phyloP scores from a whole-genome alignment of 2,113 vertebrate species.

The Gavia stellata region DNA sequence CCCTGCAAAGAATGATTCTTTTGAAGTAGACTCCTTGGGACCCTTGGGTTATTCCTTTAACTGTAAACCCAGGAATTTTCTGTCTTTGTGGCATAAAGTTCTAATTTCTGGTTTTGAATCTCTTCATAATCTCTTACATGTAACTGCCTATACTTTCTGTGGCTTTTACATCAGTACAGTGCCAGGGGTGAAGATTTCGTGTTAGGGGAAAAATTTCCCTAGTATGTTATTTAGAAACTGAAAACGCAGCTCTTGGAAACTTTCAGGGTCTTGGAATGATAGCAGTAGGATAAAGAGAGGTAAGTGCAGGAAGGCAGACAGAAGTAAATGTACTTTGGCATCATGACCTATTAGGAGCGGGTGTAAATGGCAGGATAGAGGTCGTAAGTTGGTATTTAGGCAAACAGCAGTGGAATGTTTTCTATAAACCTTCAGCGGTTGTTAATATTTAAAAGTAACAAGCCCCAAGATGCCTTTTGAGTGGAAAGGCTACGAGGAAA shows the following conservation, averaged over 20 bases:
- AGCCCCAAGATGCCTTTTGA: neutral
- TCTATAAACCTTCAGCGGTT: fast-evolving
- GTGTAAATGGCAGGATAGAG: neutral
- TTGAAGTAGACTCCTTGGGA: neutral
- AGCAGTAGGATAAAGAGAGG: neutral
- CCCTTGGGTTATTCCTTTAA: neutral
- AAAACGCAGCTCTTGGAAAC: neutral
- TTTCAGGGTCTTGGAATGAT: neutral
- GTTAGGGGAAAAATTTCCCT: neutral
- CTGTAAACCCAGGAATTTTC: neutral
- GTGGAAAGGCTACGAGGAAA: neutral
- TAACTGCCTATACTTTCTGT: neutral
- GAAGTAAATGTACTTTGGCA: neutral
- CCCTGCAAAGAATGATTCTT: neutral
- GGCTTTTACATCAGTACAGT: neutral
- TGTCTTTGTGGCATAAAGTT: neutral
- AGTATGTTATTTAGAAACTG: neutral
- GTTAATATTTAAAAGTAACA: neutral
- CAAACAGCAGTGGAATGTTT: neutral
- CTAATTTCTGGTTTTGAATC: neutral
- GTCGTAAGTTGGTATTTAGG: neutral
- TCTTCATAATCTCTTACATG: neutral
- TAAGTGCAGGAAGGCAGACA: neutral
- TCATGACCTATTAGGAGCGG: neutral
- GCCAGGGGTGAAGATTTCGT: neutral